phyloP scores from a whole-genome alignment of 2,797 vertebrate species.

The Amniataba percoides region DNA sequence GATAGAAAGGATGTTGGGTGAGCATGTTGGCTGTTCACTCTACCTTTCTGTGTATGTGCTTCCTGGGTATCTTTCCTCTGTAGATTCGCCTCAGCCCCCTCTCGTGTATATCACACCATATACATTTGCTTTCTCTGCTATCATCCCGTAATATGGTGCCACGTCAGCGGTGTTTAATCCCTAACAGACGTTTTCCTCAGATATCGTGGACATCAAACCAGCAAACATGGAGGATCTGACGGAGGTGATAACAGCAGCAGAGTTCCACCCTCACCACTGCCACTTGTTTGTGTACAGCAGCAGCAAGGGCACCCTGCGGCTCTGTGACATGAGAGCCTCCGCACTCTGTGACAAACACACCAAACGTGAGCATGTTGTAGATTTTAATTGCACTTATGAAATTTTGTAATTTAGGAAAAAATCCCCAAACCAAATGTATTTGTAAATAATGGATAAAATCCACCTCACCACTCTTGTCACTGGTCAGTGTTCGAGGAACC shows the following conservation, averaged over 20 bases:
- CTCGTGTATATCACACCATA: neutral
- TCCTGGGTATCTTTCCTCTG: neutral
- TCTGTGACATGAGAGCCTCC: constrained; percentile 97
- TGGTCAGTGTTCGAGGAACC: constrained; percentile 95
- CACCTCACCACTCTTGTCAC: neutral
- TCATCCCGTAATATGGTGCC: neutral
- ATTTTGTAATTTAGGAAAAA: neutral
- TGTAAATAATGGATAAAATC: neutral
- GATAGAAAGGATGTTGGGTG: neutral
- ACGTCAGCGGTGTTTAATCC: constrained; percentile 62
- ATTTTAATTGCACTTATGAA: neutral
- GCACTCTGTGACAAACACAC: constrained; percentile 96
- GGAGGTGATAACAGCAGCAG: constrained; percentile 97
- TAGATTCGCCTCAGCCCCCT: neutral
- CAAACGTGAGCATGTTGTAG: constrained; percentile 88
- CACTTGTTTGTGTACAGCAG: constrained; percentile 99
- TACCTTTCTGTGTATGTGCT: neutral
- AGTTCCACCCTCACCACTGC: constrained; percentile 98
- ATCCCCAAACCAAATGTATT: neutral
- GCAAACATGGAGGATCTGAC: constrained; percentile 99
- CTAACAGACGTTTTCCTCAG: constrained; percentile 85
- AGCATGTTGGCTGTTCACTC: neutral
- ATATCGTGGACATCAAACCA: constrained; percentile 99
- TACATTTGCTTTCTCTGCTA: neutral
- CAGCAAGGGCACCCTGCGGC: constrained; percentile 97